Evolutionary conservation across 2,113 vertebrate genomes (phyloP), one percentile per base, ranked within the genome.

Genomic region (Melanostigma gelatinosum): DNA sequence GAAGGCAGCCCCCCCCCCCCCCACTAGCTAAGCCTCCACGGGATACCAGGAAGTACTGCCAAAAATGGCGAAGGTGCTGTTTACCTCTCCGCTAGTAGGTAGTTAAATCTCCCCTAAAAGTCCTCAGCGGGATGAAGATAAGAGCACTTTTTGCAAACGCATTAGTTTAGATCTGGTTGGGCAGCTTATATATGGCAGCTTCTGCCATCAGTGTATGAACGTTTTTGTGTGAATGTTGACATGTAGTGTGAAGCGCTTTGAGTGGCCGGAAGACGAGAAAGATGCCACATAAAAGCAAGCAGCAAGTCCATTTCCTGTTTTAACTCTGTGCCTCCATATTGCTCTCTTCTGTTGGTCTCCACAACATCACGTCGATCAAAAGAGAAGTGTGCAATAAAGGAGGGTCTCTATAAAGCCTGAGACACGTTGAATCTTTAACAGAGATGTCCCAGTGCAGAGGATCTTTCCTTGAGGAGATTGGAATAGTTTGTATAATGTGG

Each of bases 141-240:
- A 82, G 74, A 67, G 65, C 67, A 4, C 73, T 87, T 86, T 87
- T 88, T 83, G 80, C 76, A 79, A 65, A 61, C 1, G 46, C 46
- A 6, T 48, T 48, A 18, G 46, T 48, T 48, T 18, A 18, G 46
- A 18, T 18, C 46, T 0, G 15, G 46, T 18, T 48, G 15, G 15
- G 46, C 15, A 48, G 46, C 44, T 46, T 46, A 15, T 15, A 15
- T 15, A 46, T 13, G 44, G 44, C 44, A 16, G 44, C 12, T 18
- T 20, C 16, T 50, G 16, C 6, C 18, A 46, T 15, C 44, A 46
- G 18, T 22, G 50, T 52, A 22, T 9, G 6, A 22, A 22, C 4
- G 15, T 50, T 7, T 18, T 20, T 20, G 18, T 50, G 18, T 20
- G 48, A 50, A 18, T 50, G 48, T 50, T 50, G 16, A 50, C 48